These are phyloP conservation scores for Mormoops blainvillei DNA, from an alignment of 2,113 vertebrate genomes.

Conservation along the genomic window DNA sequence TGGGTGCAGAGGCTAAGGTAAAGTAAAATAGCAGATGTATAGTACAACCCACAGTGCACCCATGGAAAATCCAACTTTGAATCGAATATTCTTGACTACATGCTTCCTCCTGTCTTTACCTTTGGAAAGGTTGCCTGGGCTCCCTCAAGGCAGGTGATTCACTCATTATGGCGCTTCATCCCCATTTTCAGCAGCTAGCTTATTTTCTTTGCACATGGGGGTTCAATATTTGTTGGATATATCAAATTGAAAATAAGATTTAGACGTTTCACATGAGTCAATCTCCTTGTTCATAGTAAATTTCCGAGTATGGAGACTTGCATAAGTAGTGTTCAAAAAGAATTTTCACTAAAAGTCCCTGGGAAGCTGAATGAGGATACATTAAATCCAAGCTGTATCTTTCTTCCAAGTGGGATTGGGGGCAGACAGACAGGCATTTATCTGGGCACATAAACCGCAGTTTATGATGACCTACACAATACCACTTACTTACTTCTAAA, in stretches of 20 bases:
- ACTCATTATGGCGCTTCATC: neutral
- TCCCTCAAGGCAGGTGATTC: neutral
- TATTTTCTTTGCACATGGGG: neutral
- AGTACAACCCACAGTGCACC: neutral
- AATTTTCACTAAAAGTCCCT: neutral
- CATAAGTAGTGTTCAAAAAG: neutral
- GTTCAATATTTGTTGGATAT: slow-evolving; percentile 24
- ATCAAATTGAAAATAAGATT: slow-evolving; percentile 14
- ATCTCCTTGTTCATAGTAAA: neutral
- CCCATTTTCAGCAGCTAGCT: neutral
- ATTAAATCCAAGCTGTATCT: neutral
- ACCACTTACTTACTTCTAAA: slow-evolving; percentile 1
- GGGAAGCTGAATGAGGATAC: neutral
- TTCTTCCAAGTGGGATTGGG: slow-evolving; percentile 13
- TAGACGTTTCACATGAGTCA: neutral
- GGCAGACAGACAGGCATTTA: neutral
- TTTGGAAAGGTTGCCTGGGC: neutral
- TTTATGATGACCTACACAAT: neutral
- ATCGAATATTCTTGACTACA: neutral
- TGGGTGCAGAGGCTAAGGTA: neutral
- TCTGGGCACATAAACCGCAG: neutral
- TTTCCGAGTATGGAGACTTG: neutral
- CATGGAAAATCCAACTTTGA: neutral
- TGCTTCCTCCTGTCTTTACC: neutral
- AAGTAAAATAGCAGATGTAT: neutral